Base-by-base conservation (phyloP, 2,797 vertebrate genomes). In the Tapirus indicus region DNA sequence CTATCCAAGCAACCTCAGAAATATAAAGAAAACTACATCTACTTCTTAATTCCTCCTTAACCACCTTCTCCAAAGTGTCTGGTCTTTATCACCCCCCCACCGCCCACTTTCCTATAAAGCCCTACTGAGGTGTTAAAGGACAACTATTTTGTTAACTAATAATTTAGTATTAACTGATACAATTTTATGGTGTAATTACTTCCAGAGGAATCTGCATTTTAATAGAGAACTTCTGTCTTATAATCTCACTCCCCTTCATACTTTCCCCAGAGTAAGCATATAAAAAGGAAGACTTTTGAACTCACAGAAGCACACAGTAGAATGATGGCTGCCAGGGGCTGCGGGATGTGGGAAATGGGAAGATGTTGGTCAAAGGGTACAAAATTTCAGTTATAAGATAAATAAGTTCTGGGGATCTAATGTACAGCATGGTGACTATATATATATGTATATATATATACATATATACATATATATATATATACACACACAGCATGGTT, bases 151-250 rank as follows among this genome's bases (percentile, higher is more conserved):
- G 52, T 88, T 95, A 88, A 74, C 27, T 94, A 78, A 88, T 79
- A 95, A 84, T 71, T 89, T 97, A 88, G 27, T 90, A 69, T 83
- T 90, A 94, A 85, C 18, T 32, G n/a, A 54, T 68, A 71, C 8
- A 54, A 89, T 89, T 95, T 95, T 77, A 92, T 91, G 52, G 56
- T 83, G 58, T 47, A 89, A 95, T 75, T 97, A 47, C 77, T 71
- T 95, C 17, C 49, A 91, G 47, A 35, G 23, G 32, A 84, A 77
- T 56, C 44, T 60, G 0, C 9, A 84, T 93, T 96, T 92, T 66
- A 87, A 85, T 80, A 79, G 66, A 95, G 13, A 85, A 85, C 14
- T 35, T 94, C 38, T 94, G 29, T 78, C 38, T 86, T 95, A 11
- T 91, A 29, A 88, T 91, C 47, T 93, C 92, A 80, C 44, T 94